phyloP scores from a whole-genome alignment of 2,113 vertebrate species.

The Dromas ardeola region DNA sequence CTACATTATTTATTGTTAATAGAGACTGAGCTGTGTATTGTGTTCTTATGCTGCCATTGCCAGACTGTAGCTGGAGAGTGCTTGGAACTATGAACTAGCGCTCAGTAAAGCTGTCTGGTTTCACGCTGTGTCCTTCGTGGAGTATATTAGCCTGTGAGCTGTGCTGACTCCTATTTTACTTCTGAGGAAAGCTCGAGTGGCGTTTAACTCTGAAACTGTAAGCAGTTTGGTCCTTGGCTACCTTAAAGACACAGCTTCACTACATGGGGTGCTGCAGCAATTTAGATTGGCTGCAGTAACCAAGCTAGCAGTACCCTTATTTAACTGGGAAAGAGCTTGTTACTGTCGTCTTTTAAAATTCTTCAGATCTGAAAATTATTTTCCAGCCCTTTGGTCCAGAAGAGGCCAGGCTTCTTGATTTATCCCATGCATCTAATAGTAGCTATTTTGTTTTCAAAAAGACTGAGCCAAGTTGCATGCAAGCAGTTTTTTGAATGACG shows the following conservation, averaged over 20 bases:
- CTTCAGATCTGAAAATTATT: constrained; percentile 3
- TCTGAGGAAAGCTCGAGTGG: background rate
- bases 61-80: background rate
- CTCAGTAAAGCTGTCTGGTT: background rate
- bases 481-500: background rate
- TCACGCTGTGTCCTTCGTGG: background rate
- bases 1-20: background rate
- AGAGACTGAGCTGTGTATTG: background rate
- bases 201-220: background rate
- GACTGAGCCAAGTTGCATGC: background rate
- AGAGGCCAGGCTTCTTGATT: background rate
- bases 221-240: background rate
- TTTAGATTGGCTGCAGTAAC: background rate
- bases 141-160: background rate
- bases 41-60: background rate
- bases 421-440: background rate
- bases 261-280: background rate
- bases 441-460: background rate
- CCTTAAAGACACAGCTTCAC: background rate
- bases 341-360: background rate
- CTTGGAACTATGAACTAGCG: background rate
- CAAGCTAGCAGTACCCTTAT: background rate
- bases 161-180: background rate
- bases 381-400: background rate
- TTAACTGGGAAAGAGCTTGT: background rate